Evolutionary conservation across 1,140 invertebrate species (phyloP).

Genomic region (Melanaphis sacchari): DNA sequence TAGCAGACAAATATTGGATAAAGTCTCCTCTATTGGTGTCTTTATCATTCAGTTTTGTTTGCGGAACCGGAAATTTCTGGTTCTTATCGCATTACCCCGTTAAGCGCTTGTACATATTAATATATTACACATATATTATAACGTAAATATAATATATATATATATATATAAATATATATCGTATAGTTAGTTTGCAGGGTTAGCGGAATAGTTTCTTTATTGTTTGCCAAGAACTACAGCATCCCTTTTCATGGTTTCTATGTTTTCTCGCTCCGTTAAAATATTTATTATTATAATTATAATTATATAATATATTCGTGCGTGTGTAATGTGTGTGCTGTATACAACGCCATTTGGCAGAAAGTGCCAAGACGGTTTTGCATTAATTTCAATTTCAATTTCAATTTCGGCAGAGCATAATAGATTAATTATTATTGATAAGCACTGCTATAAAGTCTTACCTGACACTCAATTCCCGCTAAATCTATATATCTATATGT

Average conservation of each 20-base stretch:
- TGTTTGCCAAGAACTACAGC: slow-evolving; percentile 38
- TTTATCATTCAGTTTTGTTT: neutral
- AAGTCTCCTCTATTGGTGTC: neutral
- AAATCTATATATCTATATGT: neutral
- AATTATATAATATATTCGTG: slow-evolving; percentile 46
- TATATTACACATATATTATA: slow-evolving; percentile 1
- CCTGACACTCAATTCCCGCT: neutral
- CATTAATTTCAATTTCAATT: slow-evolving; percentile 49
- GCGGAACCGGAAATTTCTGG: slow-evolving; percentile 46
- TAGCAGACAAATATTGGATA: slow-evolving; percentile 42
- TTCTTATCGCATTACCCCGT: slow-evolving; percentile 37
- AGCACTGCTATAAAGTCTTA: neutral
- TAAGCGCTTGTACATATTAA: neutral
- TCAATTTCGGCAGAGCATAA: neutral
- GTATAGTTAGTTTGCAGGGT: neutral
- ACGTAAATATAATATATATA: neutral
- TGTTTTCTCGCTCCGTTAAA: neutral
- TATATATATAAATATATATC: neutral
- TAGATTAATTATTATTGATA: slow-evolving; percentile 52
- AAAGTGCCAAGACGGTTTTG: slow-evolving; percentile 50
- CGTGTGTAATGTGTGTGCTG: neutral
- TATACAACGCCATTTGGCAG: neutral
- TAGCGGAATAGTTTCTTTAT: slow-evolving; percentile 20
- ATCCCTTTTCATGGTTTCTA: neutral
- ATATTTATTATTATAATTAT: slow-evolving; percentile 31